These are phyloP conservation scores for Gavialis gangeticus DNA, from an alignment of 2,113 vertebrate genomes.

Conservation along the genomic window DNA sequence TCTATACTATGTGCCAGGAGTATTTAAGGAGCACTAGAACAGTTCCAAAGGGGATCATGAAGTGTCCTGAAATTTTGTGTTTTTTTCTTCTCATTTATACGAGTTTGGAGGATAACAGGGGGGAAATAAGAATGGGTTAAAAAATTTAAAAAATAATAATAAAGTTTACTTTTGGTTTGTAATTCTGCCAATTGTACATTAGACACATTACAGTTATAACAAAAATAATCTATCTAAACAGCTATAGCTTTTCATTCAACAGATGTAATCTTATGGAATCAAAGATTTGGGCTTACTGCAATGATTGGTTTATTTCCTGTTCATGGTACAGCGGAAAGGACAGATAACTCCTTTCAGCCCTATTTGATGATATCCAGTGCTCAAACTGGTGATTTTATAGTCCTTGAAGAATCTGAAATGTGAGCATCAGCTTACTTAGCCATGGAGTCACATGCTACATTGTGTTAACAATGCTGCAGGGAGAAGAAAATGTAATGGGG, in stretches of 20 bases:
- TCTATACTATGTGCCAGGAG: neutral
- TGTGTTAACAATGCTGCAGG: neutral
- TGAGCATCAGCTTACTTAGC: neutral
- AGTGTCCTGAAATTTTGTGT: neutral
- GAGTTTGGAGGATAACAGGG: neutral
- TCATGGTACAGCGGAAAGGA: neutral
- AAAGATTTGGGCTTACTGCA: neutral
- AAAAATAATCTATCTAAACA: too few relatives aligned
- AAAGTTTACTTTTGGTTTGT: neutral
- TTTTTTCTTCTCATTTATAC: neutral
- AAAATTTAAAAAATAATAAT: neutral
- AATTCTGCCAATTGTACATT: neutral
- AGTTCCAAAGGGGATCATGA: neutral
- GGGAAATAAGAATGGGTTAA: neutral
- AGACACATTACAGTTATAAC: too few relatives aligned
- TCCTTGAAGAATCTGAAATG: neutral
- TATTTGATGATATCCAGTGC: neutral
- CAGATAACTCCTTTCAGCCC: neutral
- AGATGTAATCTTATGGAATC: neutral
- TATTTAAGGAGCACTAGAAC: neutral
- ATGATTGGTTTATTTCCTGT: neutral
- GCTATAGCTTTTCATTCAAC: neutral
- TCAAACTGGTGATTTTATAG: neutral
- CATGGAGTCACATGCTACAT: neutral
- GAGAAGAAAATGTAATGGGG: neutral